A percentile compares a stretch with the other conserved stretches of the same genome.
phyloP scores from a whole-genome alignment of 1,140 invertebrate species.

The Hestina assimilis region DNA sequence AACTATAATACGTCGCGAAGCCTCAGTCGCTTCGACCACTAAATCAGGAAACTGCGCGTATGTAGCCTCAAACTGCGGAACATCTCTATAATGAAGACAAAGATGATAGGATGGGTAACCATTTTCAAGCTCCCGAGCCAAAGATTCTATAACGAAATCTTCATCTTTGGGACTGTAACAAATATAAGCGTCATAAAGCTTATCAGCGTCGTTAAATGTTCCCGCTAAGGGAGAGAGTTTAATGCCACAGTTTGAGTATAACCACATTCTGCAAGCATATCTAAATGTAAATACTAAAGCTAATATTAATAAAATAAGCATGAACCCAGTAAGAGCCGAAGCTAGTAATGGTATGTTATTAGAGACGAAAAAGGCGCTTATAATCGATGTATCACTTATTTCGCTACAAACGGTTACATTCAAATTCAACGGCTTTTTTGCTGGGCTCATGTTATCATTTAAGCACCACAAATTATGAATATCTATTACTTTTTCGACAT shows the following conservation, averaged over 20 bases:
- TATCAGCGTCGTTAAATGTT: slow-evolving; percentile 86
- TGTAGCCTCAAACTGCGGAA: slow-evolving; percentile 88
- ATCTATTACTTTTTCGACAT: slow-evolving; percentile 85
- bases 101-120: slow-evolving; percentile 85
- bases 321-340: slow-evolving; percentile 84
- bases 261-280: slow-evolving; percentile 90
- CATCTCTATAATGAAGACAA: slow-evolving; percentile 91
- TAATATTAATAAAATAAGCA: slow-evolving; percentile 85
- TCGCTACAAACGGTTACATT: slow-evolving; percentile 84
- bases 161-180: slow-evolving; percentile 94
- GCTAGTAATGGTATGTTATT: slow-evolving; percentile 87
- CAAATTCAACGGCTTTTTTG: slow-evolving; percentile 82
- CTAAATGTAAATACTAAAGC: slow-evolving; percentile 89
- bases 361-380: slow-evolving; percentile 85
- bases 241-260: slow-evolving; percentile 90
- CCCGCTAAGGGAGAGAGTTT: slow-evolving; percentile 87
- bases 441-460: slow-evolving; percentile 80
- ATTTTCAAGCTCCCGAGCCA: slow-evolving; percentile 88
- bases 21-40: slow-evolving; percentile 91
- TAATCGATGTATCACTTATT: slow-evolving; percentile 81
- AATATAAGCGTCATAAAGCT: slow-evolving; percentile 93
- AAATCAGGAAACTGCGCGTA: slow-evolving; percentile 84
- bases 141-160: slow-evolving; percentile 89
- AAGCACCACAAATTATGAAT: slow-evolving; percentile 82
- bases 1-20: slow-evolving; percentile 88